Evolutionary conservation across 2,113 vertebrate species (phyloP).

Genomic region (Mormyrus iriodes): DNA sequence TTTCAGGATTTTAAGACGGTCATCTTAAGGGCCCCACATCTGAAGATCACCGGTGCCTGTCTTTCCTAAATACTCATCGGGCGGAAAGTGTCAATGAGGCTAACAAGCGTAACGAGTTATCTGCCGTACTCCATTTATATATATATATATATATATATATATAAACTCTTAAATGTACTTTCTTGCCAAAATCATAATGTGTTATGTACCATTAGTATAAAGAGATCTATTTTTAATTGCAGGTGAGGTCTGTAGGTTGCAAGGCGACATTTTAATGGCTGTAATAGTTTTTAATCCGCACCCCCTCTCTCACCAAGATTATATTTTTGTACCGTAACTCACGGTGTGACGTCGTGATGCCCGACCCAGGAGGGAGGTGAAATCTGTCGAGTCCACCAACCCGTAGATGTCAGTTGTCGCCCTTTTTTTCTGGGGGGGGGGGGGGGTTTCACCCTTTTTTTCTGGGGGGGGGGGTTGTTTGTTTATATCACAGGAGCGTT

Average conservation of each 20-base stretch:
- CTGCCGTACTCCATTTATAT: conserved; percentile 6
- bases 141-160: not conserved
- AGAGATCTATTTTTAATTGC: conserved; percentile 50
- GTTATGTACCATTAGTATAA: conserved; percentile 40
- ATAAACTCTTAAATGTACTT: conserved; percentile 34
- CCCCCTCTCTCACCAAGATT: conserved; percentile 45
- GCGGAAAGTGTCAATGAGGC: not conserved
- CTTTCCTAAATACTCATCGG: not conserved
- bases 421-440: not conserved
- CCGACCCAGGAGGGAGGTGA: not conserved
- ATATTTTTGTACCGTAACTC: conserved; percentile 48
- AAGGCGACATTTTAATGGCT: conserved; percentile 44
- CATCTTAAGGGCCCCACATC: too few relatives aligned
- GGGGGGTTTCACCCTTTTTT: too few relatives aligned
- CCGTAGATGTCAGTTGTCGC: not conserved
- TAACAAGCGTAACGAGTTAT: not conserved
- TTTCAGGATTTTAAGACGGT: conserved; percentile 10
- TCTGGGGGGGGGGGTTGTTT: not conserved
- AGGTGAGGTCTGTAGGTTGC: conserved; percentile 30
- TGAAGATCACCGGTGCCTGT: conserved; percentile 12
- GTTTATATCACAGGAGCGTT: not conserved
- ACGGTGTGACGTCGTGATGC: not conserved
- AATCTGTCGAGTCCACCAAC: not conserved
- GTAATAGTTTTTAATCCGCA: conserved; percentile 25
- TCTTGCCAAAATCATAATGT: conserved; percentile 52